phyloP scores from a whole-genome alignment of 2,113 vertebrate species.

The Perognathus longimembris region DNA sequence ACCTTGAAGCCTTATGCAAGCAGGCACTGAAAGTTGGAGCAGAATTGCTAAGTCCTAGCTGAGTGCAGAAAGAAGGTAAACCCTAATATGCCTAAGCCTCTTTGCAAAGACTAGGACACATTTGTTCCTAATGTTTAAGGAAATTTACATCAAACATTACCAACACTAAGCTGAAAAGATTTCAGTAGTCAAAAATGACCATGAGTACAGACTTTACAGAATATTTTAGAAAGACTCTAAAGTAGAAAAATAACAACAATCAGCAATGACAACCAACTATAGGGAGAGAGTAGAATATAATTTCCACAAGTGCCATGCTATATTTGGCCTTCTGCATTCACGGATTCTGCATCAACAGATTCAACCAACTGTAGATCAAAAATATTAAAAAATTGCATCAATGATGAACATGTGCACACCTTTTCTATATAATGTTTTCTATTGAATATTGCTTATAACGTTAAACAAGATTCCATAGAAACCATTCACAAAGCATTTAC shows the following conservation, averaged over 20 bases:
- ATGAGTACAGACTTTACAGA: not conserved
- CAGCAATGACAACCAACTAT: not conserved
- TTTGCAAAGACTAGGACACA: not conserved
- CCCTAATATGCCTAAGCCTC: not conserved
- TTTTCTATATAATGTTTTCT: not conserved
- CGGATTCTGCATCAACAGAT: not conserved
- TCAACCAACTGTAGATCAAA: not conserved
- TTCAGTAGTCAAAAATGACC: not conserved
- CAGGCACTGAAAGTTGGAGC: not conserved
- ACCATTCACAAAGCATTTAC: not conserved
- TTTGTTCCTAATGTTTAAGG: not conserved
- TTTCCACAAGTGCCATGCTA: not conserved
- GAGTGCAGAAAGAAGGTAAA: not conserved
- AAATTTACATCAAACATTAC: not conserved
- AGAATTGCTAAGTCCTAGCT: not conserved
- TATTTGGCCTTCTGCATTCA: not conserved
- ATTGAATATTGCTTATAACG: not conserved
- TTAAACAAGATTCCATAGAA: not conserved
- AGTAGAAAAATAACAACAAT: not conserved
- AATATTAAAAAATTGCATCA: not conserved
- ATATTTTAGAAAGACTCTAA: not conserved
- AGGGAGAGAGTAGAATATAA: not conserved
- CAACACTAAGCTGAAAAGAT: not conserved
- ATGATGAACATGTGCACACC: not conserved
- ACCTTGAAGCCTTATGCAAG: not conserved